phyloP scores from a whole-genome alignment of 2,113 vertebrate genomes.

The Burhinus bistriatus region DNA sequence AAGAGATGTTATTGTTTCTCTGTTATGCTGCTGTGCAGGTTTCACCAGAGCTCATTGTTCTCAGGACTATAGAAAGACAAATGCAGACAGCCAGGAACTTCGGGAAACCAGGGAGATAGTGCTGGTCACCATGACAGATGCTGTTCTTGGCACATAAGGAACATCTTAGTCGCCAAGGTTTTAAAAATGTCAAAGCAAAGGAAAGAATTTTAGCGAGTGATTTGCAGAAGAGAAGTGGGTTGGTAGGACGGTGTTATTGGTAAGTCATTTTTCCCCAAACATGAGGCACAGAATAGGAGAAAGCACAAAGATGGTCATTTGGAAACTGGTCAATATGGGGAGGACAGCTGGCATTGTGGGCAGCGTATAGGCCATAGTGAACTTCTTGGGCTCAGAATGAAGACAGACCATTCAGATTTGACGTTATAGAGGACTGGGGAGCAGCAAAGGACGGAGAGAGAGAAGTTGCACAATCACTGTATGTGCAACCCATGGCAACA shows the following conservation, averaged over 20 bases:
- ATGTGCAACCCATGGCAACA: background rate
- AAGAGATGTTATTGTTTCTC: background rate
- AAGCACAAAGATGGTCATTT: background rate
- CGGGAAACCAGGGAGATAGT: background rate
- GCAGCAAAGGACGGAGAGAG: background rate
- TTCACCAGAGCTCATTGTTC: background rate
- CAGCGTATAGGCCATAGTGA: background rate
- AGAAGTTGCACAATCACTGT: background rate
- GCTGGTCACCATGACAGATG: background rate
- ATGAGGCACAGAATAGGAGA: background rate
- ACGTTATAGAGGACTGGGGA: background rate
- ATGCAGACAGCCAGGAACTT: background rate
- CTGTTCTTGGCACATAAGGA: background rate
- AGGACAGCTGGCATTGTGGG: background rate
- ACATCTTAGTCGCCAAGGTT: fast-evolving
- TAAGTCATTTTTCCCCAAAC: background rate
- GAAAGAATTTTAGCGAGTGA: background rate
- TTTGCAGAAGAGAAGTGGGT: background rate
- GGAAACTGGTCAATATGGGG: background rate
- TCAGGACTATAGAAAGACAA: background rate
- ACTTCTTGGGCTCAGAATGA: background rate
- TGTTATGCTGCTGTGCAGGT: background rate
- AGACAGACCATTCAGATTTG: background rate
- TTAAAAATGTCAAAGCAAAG: background rate
- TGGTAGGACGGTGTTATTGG: background rate